Conservation (phyloP, 2,797 vertebrate species). For the Triplophysa bombifrons region DNA sequence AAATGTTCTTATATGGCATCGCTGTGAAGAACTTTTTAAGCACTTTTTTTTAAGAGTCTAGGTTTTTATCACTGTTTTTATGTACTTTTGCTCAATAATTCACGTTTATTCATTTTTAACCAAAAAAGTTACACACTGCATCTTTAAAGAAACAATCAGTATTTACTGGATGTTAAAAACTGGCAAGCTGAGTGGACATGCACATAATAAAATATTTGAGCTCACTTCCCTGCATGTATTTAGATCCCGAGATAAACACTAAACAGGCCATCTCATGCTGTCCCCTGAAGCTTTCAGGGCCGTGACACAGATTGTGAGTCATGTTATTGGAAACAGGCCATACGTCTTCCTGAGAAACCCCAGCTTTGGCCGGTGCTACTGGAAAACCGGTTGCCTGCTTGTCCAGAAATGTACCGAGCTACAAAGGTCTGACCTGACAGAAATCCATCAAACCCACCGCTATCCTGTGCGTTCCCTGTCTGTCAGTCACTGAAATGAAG, state of each 20-base stretch:
- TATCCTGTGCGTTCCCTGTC: neutral
- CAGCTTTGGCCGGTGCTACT: neutral
- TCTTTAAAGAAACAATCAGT: neutral
- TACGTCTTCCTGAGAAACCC: slow-evolving; percentile 3
- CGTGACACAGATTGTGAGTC: neutral
- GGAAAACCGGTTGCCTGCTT: slow-evolving; percentile 3
- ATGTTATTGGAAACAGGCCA: slow-evolving; percentile 6
- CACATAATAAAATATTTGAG: neutral
- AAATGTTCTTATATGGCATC: too few species aligned
- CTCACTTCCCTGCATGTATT: neutral
- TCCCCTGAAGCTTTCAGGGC: neutral
- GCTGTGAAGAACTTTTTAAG: too few species aligned
- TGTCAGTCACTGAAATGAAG: slow-evolving; percentile 61
- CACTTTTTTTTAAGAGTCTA: too few species aligned
- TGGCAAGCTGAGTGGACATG: neutral
- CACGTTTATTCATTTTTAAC: neutral
- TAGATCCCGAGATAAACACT: slow-evolving; percentile 7
- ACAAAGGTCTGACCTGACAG: slow-evolving; percentile 1
- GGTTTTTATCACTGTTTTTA: too few species aligned
- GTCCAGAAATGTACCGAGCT: neutral
- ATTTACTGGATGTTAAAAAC: neutral
- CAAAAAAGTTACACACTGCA: too few species aligned
- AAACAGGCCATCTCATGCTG: slow-evolving; percentile 22
- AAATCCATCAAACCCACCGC: neutral
- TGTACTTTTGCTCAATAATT: neutral